phyloP scores from a whole-genome alignment of 2,113 vertebrate species.

The Sander lucioperca region DNA sequence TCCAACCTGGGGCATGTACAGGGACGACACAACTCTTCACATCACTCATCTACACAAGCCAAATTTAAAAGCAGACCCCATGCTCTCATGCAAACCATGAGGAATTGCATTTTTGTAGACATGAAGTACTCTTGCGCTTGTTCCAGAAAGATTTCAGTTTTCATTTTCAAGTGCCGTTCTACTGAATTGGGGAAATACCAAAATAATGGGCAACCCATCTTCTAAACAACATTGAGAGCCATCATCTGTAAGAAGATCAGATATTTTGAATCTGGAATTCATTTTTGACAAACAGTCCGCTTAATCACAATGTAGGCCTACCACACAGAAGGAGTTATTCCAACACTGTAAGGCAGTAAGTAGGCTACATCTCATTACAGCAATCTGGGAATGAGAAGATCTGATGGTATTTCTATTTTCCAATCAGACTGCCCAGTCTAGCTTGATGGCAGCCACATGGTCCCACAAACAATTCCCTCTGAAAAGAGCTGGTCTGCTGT shows the following conservation, averaged over 20 bases:
- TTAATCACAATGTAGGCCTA: background rate
- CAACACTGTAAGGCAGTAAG: constrained; percentile 18
- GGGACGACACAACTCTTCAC: constrained; percentile 70
- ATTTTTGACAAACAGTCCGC: constrained; percentile 16
- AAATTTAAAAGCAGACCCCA: constrained; percentile 53
- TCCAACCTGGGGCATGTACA: constrained; percentile 70
- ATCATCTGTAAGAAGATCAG: background rate
- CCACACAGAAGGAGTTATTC: constrained; percentile 13
- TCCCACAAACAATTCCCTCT: background rate
- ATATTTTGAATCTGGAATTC: constrained; percentile 14
- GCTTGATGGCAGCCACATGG: constrained; percentile 48
- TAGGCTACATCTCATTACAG: constrained; percentile 8
- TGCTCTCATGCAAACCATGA: constrained; percentile 24
- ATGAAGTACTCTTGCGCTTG: background rate
- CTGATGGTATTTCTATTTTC: constrained; percentile 45
- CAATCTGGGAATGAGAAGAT: constrained; percentile 26
- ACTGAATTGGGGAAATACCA: background rate
- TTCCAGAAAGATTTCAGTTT: background rate
- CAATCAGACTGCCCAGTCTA: constrained; percentile 30
- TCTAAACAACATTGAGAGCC: constrained; percentile 5
- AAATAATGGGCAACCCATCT: background rate
- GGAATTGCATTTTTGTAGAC: constrained; percentile 10
- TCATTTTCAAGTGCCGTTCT: background rate
- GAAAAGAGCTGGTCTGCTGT: background rate
- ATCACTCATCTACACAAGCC: constrained; percentile 66